phyloP scores from a whole-genome alignment of 2,797 vertebrate genomes.

The Setipinna tenuifilis region DNA sequence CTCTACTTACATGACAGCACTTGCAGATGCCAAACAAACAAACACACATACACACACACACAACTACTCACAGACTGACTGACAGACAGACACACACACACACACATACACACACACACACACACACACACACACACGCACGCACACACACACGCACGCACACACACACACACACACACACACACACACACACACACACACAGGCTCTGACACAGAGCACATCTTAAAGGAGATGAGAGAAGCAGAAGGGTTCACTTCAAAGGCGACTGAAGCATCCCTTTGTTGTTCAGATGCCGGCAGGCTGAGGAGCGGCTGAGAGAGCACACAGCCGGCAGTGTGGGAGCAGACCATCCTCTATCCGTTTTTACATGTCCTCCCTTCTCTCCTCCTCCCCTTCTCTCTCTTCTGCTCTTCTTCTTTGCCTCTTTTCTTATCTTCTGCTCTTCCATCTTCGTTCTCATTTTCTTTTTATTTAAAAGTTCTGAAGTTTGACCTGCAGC shows the following conservation, averaged over 20 bases:
- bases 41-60: background rate
- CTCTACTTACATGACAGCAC: background rate
- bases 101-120: constrained; percentile 3
- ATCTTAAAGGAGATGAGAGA: background rate
- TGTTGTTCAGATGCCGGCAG: constrained; percentile 7
- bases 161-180: constrained; percentile 28
- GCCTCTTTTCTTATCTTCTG: background rate
- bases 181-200: constrained; percentile 12
- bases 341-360: background rate
- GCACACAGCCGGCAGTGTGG: background rate
- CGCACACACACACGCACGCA: constrained; percentile 13
- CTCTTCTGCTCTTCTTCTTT: background rate
- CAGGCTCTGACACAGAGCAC: background rate
- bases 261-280: constrained; percentile 17
- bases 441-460: background rate
- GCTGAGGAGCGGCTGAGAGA: background rate
- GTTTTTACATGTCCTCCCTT: no score
- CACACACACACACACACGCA: background rate
- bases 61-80: no score
- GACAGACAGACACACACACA: constrained; percentile 27
- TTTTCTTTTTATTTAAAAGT: background rate
- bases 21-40: constrained; percentile 12
- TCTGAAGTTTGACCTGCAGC: background rate
- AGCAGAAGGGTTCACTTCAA: constrained; percentile 19
- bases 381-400: background rate